Base-by-base conservation (phyloP, 2,888 invertebrate genomes). In the Griposia aprilina region DNA sequence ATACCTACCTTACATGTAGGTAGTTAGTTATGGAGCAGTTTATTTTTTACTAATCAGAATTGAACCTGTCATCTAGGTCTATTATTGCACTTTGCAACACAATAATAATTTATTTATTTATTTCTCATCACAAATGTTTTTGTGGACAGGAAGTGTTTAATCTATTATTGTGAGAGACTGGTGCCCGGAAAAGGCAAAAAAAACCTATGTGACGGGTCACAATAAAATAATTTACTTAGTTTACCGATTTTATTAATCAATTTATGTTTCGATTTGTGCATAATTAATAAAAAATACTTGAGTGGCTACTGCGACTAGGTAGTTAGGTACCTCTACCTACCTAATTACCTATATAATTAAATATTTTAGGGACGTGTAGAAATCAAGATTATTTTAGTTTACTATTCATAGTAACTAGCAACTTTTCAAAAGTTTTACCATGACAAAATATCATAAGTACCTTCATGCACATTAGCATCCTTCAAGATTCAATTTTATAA, bases 41-140 rank as follows among this genome's bases (percentile, higher is more conserved):
- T 7, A n/a, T 48, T 48, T 57, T 60, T 50, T 50, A 60, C 13
- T 23, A 11, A 74, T 17, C 62, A n/a, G 80, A 72, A 63, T 72
- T 80, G 72, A 78, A 78, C 73, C 72, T 80, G 60, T 20, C 55
- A 80, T 62, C n/a, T 41, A 48, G 8, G 30, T 41, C 41, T 26
- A 26, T 5, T 74, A 45, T 20, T 75, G 23, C 26, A 52, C 30
- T 45, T 45, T 45, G 5, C 30, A 72, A 48, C 23, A 62, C 26
- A 74, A n/a, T 7, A 59, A 11, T 7, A 50, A 50, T 60, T 41
- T 41, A 41, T 41, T 6, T 7, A 6, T 41, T 41, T 41, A 41
- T 41, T 41, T 41, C 2, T 41, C 41, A 4, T 41, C 41, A 41
- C 6, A 41, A 41, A 41, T 41, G 41, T 6, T 41, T 2, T 41